Percentiles rank a stretch among this genome's conserved stretches.
Conservation (phyloP, 2,888 invertebrate species). For the Tridacna crocea region DNA sequence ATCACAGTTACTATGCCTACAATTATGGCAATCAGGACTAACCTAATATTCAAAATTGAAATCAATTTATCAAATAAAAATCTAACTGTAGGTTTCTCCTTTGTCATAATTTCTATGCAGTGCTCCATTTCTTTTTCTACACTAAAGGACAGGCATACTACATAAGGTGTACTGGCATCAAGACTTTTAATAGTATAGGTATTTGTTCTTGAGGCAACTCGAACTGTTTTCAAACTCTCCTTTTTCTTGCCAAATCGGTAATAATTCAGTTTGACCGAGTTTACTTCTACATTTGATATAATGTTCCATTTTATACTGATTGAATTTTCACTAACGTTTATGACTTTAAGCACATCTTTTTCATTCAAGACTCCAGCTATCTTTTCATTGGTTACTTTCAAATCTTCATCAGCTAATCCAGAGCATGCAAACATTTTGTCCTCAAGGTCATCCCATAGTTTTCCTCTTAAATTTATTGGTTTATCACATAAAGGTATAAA, state of each 20-base stretch:
- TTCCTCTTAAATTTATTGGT: constrained; percentile 57
- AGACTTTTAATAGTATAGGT: constrained; percentile 47
- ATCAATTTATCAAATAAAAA: background rate
- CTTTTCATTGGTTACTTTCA: constrained; percentile 27
- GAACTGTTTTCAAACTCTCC: constrained; percentile 25
- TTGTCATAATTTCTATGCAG: constrained; percentile 28
- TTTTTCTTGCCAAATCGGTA: constrained; percentile 60
- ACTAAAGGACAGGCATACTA: constrained; percentile 53
- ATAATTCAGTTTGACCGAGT: constrained; percentile 42
- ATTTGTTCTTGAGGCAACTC: constrained; percentile 41
- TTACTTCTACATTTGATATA: constrained; percentile 9
- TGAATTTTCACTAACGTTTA: constrained; percentile 40
- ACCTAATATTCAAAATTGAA: background rate
- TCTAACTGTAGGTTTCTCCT: background rate
- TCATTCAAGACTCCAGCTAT: constrained; percentile 25
- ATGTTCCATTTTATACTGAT: constrained; percentile 54
- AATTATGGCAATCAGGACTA: background rate
- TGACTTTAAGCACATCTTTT: constrained; percentile 41
- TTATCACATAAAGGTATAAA: constrained; percentile 67
- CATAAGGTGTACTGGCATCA: constrained; percentile 50
- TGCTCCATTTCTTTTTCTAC: background rate
- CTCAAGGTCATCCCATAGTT: constrained; percentile 65
- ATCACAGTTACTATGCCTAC: background rate
- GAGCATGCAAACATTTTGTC: constrained; percentile 66
- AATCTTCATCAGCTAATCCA: constrained; percentile 6